Evolutionary conservation across 2,888 invertebrate genomes (phyloP).

Genomic region (Phymatocera aterrima): DNA sequence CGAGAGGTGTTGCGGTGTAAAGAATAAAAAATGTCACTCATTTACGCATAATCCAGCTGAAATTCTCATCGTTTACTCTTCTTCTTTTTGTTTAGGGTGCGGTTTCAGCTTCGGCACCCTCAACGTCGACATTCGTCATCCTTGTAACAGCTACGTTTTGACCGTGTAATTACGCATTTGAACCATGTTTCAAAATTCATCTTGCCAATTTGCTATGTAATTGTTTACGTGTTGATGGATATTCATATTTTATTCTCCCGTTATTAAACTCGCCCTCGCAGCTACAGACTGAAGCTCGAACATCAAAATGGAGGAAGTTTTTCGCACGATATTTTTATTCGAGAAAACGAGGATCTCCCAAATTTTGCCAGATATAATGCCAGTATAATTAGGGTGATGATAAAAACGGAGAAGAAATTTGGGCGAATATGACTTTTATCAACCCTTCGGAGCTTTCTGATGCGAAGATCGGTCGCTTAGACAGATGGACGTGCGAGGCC

Average conservation of each 20-base stretch:
- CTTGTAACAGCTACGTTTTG: too few relatives aligned
- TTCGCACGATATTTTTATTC: too few relatives aligned
- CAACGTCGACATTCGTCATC: conserved; percentile 57
- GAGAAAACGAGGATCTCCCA: too few relatives aligned
- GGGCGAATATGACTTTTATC: too few relatives aligned
- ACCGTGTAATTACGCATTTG: conserved; percentile 56
- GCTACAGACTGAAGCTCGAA: not conserved
- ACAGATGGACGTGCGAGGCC: not conserved
- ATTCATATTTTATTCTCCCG: conserved; percentile 23
- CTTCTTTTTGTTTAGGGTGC: too few relatives aligned
- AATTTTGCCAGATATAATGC: too few relatives aligned
- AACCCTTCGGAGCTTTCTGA: too few relatives aligned
- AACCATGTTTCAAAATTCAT: conserved; percentile 27
- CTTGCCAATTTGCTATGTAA: conserved; percentile 25
- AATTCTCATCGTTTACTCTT: conserved; percentile 55
- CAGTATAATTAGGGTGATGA: too few relatives aligned
- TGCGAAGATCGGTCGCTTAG: too few relatives aligned
- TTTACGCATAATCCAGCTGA: conserved; percentile 56
- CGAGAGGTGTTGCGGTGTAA: not conserved
- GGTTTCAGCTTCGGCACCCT: conserved; percentile 17
- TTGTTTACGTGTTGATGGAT: conserved; percentile 26
- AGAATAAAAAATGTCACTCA: conserved; percentile 56
- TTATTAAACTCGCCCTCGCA: not conserved
- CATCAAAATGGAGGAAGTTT: too few relatives aligned
- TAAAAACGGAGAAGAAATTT: too few relatives aligned